These are phyloP conservation scores for Drosophila simulans DNA, from an alignment of 1,140 invertebrate species.

Conservation along the genomic window DNA sequence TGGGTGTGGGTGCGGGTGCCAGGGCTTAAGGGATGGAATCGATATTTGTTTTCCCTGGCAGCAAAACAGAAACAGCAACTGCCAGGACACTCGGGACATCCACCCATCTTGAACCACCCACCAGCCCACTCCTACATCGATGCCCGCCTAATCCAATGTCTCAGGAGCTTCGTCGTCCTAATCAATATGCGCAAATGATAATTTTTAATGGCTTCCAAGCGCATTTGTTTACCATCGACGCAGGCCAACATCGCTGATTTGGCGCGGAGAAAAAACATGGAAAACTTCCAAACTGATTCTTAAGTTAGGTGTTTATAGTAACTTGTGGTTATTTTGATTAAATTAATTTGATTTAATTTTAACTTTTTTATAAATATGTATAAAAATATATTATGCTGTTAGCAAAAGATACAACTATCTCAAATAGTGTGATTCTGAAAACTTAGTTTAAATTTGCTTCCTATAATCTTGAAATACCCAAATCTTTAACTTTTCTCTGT, in stretches of 20 bases:
- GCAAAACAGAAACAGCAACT: conserved; percentile 61
- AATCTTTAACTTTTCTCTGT: background rate
- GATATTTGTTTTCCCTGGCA: conserved; percentile 81
- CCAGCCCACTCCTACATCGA: conserved; percentile 26
- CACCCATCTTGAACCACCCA: background rate
- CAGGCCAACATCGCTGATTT: conserved; percentile 67
- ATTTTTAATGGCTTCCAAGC: conserved; percentile 80
- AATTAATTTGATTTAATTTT: background rate
- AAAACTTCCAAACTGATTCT: background rate
- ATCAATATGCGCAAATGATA: conserved; percentile 81
- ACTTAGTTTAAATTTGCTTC: no score
- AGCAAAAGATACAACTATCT: no score
- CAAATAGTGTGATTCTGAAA: no score
- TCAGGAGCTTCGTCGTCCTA: conserved; percentile 63
- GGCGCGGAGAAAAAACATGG: conserved; percentile 20
- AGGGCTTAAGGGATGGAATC: conserved; percentile 82
- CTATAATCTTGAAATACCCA: no score
- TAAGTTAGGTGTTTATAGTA: background rate
- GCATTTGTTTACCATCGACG: conserved; percentile 69
- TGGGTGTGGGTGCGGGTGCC: conserved; percentile 49
- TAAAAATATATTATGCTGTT: no score
- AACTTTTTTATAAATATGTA: no score
- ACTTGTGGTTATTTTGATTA: background rate
- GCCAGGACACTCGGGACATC: conserved; percentile 31
- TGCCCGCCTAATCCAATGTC: conserved; percentile 78